These are phyloP conservation scores for Rhinoraja longicauda DNA, from an alignment of 2,797 vertebrate genomes.

Conservation along the genomic window DNA sequence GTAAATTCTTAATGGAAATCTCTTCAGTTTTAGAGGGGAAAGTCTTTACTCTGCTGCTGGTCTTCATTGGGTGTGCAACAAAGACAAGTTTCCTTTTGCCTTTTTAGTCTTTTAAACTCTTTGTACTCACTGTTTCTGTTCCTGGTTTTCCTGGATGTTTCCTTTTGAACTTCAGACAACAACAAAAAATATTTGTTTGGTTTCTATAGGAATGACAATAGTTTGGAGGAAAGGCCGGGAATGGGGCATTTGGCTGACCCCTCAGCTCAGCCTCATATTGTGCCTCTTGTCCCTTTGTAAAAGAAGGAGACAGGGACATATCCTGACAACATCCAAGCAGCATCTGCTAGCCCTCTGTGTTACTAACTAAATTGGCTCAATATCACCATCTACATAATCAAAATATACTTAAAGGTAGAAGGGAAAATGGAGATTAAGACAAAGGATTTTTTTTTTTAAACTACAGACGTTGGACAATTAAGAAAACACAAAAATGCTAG, in stretches of 20 bases:
- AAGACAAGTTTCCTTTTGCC: neutral
- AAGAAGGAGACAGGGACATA: neutral
- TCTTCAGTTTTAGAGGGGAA: neutral
- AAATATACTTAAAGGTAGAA: neutral
- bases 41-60: neutral
- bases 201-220: neutral
- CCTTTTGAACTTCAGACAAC: neutral
- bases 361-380: neutral
- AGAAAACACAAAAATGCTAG: too few species aligned
- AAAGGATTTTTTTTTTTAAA: too few species aligned
- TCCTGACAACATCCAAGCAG: neutral
- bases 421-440: neutral
- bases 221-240: neutral
- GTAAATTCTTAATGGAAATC: neutral
- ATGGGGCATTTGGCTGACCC: neutral
- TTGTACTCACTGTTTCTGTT: neutral
- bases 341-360: neutral
- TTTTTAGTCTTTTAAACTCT: neutral
- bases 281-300: slow-evolving; percentile 7
- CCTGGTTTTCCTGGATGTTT: neutral
- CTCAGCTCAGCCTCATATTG: neutral
- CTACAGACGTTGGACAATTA: too few species aligned
- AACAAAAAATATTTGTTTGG: neutral
- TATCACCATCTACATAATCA: neutral
- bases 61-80: neutral